Conservation (phyloP, 2,797 vertebrate genomes). For the Vireo griseus region DNA sequence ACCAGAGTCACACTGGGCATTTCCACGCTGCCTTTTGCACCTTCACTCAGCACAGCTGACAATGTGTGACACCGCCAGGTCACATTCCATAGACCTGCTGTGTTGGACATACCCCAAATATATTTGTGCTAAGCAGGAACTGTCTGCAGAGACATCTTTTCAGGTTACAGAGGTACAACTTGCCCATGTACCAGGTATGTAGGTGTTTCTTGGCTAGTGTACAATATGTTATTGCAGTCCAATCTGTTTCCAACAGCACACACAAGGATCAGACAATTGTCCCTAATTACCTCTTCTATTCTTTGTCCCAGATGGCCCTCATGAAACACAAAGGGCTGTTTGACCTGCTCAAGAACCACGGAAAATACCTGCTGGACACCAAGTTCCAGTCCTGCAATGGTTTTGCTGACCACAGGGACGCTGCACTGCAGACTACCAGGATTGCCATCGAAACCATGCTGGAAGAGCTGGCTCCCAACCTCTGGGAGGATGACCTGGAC, state of each 20-base stretch:
- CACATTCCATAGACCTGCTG: neutral
- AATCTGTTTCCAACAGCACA: neutral
- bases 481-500: conserved; percentile 85
- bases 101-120: neutral
- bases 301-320: conserved; percentile 79
- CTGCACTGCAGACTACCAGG: conserved; percentile 72
- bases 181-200: rapidly evolving
- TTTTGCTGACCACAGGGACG: neutral
- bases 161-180: neutral
- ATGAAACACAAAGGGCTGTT: conserved; percentile 84
- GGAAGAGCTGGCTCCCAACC: conserved; percentile 84
- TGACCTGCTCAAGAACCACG: conserved; percentile 77
- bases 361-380: conserved; percentile 76
- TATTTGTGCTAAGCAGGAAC: neutral
- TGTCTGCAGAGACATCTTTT: neutral
- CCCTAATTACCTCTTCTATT: conserved; percentile 7
- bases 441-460: conserved; percentile 83
- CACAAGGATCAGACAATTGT: neutral
- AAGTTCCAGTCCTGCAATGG: conserved; percentile 76
- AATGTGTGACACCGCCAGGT: neutral
- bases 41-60: neutral
- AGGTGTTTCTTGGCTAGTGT: neutral
- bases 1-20: neutral
- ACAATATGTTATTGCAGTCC: neutral
- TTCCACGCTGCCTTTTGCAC: neutral